Base-by-base conservation (phyloP, 2,888 invertebrate genomes). In the Pilophorus perplexus region DNA sequence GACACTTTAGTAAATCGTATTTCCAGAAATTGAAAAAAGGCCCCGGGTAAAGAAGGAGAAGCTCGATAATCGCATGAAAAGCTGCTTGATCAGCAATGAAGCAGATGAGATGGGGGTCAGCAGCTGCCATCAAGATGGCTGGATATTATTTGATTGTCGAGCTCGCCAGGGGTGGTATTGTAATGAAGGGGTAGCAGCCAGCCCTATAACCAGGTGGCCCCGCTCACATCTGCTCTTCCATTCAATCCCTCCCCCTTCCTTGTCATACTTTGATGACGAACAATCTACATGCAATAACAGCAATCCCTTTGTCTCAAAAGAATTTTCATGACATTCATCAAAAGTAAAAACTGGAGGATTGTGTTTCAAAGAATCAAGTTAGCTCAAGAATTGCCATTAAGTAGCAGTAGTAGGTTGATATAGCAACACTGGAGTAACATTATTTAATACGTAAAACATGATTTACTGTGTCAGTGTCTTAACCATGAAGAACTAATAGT, bases 51-150 rank as follows among this genome's bases (percentile, higher is more conserved):
- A 46, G 25, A 46, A 46, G 22, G 46, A 25, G 25, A 52, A 28
- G 52, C 28, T 16, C 6, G 28, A 52, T 52, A 33, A 52, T 52
- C 27, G 33, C 20, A 52, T 33, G 52, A n/a, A 52, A 52, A 52
- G 52, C 52, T 52, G 52, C 52, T 52, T 52, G 52, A 52, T 52
- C 52, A 52, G 52, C 52, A 52, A 33, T 52, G 52, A 52, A 27
- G 52, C 52, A 52, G 52, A 52, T 52, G 52, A 52, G 50, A 52
- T 52, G 52, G 28, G 52, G 52, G 52, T 14, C 52, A 52, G 52
- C 52, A 52, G 52, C 52, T 52, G 52, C 14, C 28, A 10, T 28
- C 52, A 52, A 52, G 16, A 28, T 52, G 52, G 52, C 27, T 52
- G 52, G 52, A 52, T 52, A 52, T 52, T 52, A 52, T 52, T 52